Evolutionary conservation across 2,113 vertebrate species (phyloP).

Genomic region (Festucalex cinctus): DNA sequence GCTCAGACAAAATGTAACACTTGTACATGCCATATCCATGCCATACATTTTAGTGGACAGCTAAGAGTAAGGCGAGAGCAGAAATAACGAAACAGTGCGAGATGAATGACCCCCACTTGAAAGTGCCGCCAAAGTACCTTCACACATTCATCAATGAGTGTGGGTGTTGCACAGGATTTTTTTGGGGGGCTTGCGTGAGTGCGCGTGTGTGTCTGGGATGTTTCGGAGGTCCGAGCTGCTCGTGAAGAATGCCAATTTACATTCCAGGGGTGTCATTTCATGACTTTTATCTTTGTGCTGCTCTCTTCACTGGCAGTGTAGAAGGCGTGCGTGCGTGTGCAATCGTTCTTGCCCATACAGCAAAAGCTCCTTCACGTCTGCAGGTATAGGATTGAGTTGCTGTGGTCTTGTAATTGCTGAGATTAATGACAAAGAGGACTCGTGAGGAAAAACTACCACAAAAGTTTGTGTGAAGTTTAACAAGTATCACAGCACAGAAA

Average conservation of each 20-base stretch:
- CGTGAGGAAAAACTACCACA: background rate
- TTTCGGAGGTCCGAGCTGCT: slow-evolving; percentile 78
- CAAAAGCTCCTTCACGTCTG: slow-evolving; percentile 9
- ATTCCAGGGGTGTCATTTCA: slow-evolving; percentile 95
- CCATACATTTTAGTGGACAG: slow-evolving; percentile 38
- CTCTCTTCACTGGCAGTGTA: slow-evolving; percentile 31
- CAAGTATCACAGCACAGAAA: background rate
- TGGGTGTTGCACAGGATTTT: slow-evolving; percentile 60
- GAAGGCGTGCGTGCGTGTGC: background rate
- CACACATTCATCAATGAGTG: slow-evolving; percentile 65
- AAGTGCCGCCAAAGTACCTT: slow-evolving; percentile 30
- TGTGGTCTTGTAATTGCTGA: background rate
- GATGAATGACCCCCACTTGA: slow-evolving; percentile 32
- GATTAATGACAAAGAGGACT: background rate
- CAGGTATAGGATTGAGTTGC: background rate
- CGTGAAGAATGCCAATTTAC: slow-evolving; percentile 91
- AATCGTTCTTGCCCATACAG: slow-evolving; percentile 10
- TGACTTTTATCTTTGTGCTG: slow-evolving; percentile 90
- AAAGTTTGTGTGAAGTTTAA: background rate
- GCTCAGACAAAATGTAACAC: slow-evolving; percentile 17
- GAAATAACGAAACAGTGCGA: slow-evolving; percentile 15
- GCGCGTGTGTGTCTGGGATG: slow-evolving; percentile 79
- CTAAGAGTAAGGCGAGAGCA: slow-evolving; percentile 1
- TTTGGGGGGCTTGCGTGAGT: slow-evolving; percentile 82
- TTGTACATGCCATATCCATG: slow-evolving; percentile 26